Evolutionary conservation across 2,797 vertebrate species (phyloP).

Genomic region (Ceyx erithaca): DNA sequence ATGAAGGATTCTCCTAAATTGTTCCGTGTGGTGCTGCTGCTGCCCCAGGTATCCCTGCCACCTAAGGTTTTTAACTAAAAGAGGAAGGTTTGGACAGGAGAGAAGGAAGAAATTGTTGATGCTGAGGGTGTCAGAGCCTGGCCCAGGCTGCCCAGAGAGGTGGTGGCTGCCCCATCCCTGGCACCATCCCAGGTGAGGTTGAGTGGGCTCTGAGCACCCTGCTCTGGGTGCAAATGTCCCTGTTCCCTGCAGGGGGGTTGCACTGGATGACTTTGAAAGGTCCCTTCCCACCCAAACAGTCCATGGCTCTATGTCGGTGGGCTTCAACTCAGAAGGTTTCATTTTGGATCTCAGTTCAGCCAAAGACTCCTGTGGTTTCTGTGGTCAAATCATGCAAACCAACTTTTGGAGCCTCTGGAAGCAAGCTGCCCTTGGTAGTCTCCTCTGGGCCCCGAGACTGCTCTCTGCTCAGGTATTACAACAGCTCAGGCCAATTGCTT

Average conservation of each 20-base stretch:
- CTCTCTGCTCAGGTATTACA: neutral
- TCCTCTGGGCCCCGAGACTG: neutral
- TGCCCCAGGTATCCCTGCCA: neutral
- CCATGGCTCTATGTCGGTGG: neutral
- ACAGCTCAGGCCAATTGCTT: neutral
- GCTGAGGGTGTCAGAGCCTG: no score
- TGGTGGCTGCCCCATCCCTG: no score
- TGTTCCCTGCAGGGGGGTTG: no score
- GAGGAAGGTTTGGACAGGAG: no score
- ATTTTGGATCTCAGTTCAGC: neutral
- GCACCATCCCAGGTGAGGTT: no score
- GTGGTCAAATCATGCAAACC: neutral
- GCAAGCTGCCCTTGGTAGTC: neutral
- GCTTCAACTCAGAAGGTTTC: neutral
- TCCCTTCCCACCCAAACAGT: no score
- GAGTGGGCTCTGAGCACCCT: no score
- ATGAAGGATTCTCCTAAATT: neutral
- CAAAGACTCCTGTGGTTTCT: neutral
- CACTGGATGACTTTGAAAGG: no score
- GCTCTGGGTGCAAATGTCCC: no score
- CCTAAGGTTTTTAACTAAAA: neutral
- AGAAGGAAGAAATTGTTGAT: no score
- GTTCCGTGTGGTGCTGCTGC: neutral
- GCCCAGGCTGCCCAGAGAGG: no score
- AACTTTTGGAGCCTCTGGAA: neutral